Evolutionary conservation across 2,797 vertebrate genomes (phyloP).

Genomic region (Holocentrus rufus): DNA sequence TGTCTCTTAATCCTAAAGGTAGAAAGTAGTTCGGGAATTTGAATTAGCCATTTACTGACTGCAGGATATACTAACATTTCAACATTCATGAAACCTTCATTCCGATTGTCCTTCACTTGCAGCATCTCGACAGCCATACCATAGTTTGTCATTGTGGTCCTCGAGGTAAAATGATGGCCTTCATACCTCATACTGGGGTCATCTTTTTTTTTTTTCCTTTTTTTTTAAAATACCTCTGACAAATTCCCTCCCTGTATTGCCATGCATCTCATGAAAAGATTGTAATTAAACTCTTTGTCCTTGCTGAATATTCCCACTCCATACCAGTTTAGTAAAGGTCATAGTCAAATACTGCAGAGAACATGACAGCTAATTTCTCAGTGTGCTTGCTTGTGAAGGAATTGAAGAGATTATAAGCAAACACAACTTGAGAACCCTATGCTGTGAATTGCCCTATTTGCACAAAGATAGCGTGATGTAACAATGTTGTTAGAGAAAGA

Average conservation of each 20-base stretch:
- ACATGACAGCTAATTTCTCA: slow-evolving; percentile 7
- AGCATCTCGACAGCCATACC: too few relatives aligned
- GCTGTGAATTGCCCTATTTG: not conserved
- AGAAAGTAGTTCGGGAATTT: slow-evolving; percentile 52
- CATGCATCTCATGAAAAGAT: slow-evolving; percentile 21
- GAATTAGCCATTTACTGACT: slow-evolving; percentile 58
- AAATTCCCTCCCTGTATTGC: slow-evolving; percentile 15
- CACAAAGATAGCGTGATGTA: too few relatives aligned
- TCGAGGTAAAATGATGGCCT: slow-evolving; percentile 14
- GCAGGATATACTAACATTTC: slow-evolving; percentile 24
- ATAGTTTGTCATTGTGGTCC: slow-evolving; percentile 14
- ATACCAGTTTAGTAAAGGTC: slow-evolving; percentile 7
- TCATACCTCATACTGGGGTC: slow-evolving; percentile 4
- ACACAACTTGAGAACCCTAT: not conserved
- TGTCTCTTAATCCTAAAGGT: slow-evolving; percentile 45
- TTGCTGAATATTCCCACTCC: slow-evolving; percentile 15
- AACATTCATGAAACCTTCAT: slow-evolving; percentile 13
- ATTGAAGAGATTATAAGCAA: not conserved
- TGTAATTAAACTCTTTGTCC: slow-evolving; percentile 4
- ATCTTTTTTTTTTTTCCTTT: slow-evolving; percentile 23
- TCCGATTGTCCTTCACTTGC: slow-evolving; percentile 20
- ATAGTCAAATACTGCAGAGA: not conserved
- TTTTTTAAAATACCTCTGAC: not conserved
- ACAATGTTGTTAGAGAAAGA: too few relatives aligned
- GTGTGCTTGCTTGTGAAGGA: not conserved